Base-by-base conservation (phyloP, 2,888 invertebrate genomes). In the Andrena bicolor region DNA sequence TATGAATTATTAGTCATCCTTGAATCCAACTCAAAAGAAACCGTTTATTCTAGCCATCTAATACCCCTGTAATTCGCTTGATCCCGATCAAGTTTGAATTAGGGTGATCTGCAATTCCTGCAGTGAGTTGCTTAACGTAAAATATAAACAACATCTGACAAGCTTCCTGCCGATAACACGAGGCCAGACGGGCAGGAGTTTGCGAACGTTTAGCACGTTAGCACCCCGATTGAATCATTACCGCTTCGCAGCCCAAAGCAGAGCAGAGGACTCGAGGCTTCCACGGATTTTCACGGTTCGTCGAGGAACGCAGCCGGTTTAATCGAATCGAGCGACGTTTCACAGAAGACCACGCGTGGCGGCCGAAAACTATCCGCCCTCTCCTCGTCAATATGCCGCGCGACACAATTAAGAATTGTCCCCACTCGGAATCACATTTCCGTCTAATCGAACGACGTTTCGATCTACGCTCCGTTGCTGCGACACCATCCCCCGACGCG, bases 161-260 rank as follows among this genome's bases (percentile, higher is more conserved):
- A 74, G 51, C 68, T 69, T 23, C 60, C 66, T 30, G 68, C 26
- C 49, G 58, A 66, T 81, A 74, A 74, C 74, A 35, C 51, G 65
- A 20, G 56, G 56, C 8, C 53, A 61, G 64, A 68, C 69, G 65
- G 41, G 70, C 70, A 60, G 8, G 56, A 23, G 61, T 58, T 60
- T 30, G 35, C 68, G 75, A 76, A 72, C 75, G 72, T 82, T 72
- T 69, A 13, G 48, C 72, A 41, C 58, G 76, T 81, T 83, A 63
- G 53, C 77, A 66, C 68, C 23, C 70, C 78, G 68, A 82, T 83
- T 75, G 81, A 58, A 83, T 83, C 83, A 77, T 81, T 83, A 82
- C 82, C 81, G 81, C 74, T 69, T 81, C 77, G 60, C 0, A 75
- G 77, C 61, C 71, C 81, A 82, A 83, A 83, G 77, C 79, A 10